A percentile compares a stretch with the other conserved stretches of the same genome.
Conservation (phyloP, 1,140 invertebrate species). For the Trinorchestia longiramus region DNA sequence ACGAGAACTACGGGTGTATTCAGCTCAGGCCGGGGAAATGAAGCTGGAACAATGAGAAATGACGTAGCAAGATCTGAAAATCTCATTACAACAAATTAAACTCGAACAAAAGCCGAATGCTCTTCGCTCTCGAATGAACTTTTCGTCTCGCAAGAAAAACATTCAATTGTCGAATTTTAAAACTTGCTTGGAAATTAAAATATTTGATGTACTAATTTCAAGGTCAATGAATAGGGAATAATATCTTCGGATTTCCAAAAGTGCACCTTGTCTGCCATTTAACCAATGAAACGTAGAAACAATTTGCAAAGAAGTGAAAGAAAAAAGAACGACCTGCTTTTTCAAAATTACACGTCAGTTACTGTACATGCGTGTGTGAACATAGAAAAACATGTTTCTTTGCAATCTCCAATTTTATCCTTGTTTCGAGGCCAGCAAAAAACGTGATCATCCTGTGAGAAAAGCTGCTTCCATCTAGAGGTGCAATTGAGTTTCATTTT, state of each 20-base stretch:
- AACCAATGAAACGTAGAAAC: not conserved
- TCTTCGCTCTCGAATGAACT: not conserved
- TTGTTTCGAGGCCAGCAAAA: not conserved
- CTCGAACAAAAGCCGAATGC: not conserved
- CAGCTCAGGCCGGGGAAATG: constrained; percentile 6
- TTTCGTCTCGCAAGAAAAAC: not conserved
- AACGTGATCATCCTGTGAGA: not conserved
- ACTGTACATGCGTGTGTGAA: not conserved
- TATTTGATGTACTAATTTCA: not conserved
- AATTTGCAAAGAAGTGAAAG: not conserved
- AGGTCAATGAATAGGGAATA: not conserved
- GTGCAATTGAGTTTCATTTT: constrained; percentile 47
- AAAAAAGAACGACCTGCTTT: not conserved
- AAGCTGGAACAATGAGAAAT: constrained; percentile 33
- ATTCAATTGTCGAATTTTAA: not conserved
- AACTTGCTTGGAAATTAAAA: not conserved
- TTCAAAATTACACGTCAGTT: not conserved
- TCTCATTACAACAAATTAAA: constrained; percentile 38
- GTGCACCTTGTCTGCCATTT: not conserved
- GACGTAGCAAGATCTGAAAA: constrained; percentile 5
- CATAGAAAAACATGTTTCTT: not conserved
- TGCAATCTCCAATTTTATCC: not conserved
- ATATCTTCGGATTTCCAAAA: not conserved
- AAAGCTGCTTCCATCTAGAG: constrained; percentile 26
- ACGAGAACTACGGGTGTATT: constrained; percentile 29